These are phyloP conservation scores for Acanthopagrus latus DNA, from an alignment of 2,797 vertebrate species.

Conservation along the genomic window DNA sequence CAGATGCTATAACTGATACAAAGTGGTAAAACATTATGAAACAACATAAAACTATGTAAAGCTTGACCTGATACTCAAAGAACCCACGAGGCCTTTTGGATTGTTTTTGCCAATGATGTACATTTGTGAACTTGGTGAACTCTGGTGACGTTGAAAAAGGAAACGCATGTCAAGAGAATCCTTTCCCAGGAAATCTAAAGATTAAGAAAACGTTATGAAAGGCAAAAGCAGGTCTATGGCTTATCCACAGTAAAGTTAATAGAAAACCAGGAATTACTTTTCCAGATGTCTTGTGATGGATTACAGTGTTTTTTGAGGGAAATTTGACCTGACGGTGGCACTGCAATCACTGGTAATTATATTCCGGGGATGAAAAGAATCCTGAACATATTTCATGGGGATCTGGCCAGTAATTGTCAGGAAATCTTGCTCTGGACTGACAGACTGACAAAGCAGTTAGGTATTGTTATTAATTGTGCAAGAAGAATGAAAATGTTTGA, in stretches of 20 bases:
- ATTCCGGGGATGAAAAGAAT: slow-evolving; percentile 32
- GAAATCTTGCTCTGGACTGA: slow-evolving; percentile 25
- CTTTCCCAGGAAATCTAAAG: slow-evolving; percentile 32
- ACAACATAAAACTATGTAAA: not conserved
- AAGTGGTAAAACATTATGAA: not conserved
- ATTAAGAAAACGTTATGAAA: slow-evolving; percentile 17
- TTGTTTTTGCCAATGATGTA: not conserved
- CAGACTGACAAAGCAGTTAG: not conserved
- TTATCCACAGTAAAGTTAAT: slow-evolving; percentile 28
- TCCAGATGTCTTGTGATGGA: slow-evolving; percentile 34
- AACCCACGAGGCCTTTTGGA: not conserved
- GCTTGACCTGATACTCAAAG: not conserved
- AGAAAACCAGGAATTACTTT: slow-evolving; percentile 29
- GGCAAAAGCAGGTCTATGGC: not conserved
- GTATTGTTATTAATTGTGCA: not conserved
- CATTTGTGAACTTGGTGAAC: slow-evolving; percentile 13
- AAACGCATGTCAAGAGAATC: slow-evolving; percentile 20
- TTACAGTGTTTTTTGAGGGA: slow-evolving; percentile 4
- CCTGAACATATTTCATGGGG: slow-evolving; percentile 13
- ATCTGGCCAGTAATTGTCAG: slow-evolving; percentile 10
- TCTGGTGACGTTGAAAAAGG: slow-evolving; percentile 12
- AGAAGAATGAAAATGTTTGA: not conserved
- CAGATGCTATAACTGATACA: not conserved
- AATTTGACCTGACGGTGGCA: slow-evolving; percentile 19
- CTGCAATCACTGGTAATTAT: slow-evolving; percentile 5